Conservation (phyloP, 2,113 vertebrate genomes). For the Muntiacus muntjak region DNA sequence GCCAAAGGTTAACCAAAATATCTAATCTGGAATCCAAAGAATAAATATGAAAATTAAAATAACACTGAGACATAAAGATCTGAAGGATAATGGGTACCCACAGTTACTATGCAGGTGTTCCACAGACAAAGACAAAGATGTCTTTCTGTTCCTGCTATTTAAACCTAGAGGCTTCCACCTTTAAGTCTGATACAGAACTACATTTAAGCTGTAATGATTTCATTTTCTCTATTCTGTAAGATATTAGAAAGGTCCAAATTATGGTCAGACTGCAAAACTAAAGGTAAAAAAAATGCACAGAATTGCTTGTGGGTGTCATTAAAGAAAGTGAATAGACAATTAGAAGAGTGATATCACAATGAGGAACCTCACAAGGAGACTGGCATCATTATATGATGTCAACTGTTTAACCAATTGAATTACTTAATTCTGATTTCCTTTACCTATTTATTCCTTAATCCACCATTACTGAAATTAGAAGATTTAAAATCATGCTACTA, state of each 20-base stretch:
- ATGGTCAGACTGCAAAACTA: not conserved
- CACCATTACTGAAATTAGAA: constrained; percentile 6
- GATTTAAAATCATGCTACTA: not conserved
- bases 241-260: constrained; percentile 8
- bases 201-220: not conserved
- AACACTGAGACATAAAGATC: not conserved
- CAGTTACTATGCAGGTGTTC: not conserved
- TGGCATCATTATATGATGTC: not conserved
- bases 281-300: not conserved
- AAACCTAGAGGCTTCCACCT: not conserved
- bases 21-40: not conserved
- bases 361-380: not conserved
- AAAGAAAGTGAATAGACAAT: not conserved
- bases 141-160: not conserved
- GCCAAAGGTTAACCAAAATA: not conserved
- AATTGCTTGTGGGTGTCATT: not conserved
- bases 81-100: not conserved
- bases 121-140: not conserved
- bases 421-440: not conserved
- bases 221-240: not conserved
- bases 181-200: not conserved
- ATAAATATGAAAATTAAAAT: constrained; percentile 24
- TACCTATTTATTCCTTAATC: not conserved
- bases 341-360: not conserved
- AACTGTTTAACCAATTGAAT: not conserved